Conservation (phyloP, 2,113 vertebrate genomes). For the Nerophis lumbriciformis region DNA sequence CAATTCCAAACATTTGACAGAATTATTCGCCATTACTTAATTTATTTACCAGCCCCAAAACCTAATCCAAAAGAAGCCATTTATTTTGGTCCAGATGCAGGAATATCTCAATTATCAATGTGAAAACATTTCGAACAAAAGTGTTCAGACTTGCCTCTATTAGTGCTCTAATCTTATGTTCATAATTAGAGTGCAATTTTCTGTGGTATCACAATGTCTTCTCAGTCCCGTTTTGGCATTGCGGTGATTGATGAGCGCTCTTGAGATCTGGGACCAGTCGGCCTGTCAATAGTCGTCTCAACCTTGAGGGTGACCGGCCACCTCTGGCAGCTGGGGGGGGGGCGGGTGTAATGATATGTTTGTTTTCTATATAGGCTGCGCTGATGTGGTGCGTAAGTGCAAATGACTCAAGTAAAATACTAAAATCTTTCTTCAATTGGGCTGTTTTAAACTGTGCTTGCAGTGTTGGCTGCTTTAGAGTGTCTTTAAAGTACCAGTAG, state of each 20-base stretch:
- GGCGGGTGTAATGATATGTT: slow-evolving; percentile 63
- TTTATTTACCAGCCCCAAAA: too few relatives aligned
- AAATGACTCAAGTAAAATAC: slow-evolving; percentile 60
- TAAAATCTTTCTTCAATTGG: slow-evolving; percentile 21
- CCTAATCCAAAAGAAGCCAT: not conserved
- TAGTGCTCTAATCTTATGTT: not conserved
- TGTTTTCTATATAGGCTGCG: slow-evolving; percentile 59
- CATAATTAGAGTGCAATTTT: not conserved
- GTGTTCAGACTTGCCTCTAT: not conserved
- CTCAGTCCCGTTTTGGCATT: slow-evolving; percentile 14
- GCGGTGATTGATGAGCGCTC: slow-evolving; percentile 35
- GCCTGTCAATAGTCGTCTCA: slow-evolving; percentile 47
- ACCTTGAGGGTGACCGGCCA: slow-evolving; percentile 50
- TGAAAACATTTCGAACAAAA: not conserved
- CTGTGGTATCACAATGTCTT: slow-evolving; percentile 47
- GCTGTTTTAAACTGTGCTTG: slow-evolving; percentile 8
- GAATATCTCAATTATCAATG: not conserved
- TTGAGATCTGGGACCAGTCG: slow-evolving; percentile 50
- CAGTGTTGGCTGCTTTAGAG: slow-evolving; percentile 19
- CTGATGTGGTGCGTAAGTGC: slow-evolving; percentile 74
- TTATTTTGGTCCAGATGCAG: not conserved
- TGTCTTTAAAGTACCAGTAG: not conserved
- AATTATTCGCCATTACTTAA: too few relatives aligned
- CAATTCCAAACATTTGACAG: too few relatives aligned
- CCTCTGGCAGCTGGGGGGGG: slow-evolving; percentile 59